Percentiles rank a stretch among this genome's conserved stretches.
These are phyloP conservation scores for Platysteira castanea DNA, from an alignment of 2,113 vertebrate genomes.

Conservation along the genomic window DNA sequence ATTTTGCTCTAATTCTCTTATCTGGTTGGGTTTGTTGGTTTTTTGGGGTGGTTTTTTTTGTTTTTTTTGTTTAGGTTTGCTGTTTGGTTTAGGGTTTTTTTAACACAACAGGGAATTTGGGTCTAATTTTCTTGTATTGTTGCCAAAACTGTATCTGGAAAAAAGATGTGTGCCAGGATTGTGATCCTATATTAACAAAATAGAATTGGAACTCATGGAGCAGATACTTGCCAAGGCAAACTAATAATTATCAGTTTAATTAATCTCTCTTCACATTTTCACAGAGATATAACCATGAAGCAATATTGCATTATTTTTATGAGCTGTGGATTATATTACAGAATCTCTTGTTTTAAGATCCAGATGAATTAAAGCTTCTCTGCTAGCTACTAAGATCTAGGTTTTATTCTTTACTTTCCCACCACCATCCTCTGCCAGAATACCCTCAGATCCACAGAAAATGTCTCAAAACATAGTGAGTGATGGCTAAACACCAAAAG, in stretches of 20 bases:
- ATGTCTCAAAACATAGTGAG: neutral
- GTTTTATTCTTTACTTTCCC: neutral
- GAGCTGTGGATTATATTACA: neutral
- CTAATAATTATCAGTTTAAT: constrained; percentile 50
- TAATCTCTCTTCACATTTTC: constrained; percentile 30
- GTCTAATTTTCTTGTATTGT: neutral
- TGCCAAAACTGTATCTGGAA: neutral
- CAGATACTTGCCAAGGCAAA: constrained; percentile 36
- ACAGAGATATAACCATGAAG: neutral
- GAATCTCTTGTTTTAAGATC: neutral
- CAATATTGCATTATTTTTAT: neutral
- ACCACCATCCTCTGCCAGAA: neutral
- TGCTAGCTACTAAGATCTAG: neutral
- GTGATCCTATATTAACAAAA: constrained; percentile 16
- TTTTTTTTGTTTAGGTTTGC: neutral
- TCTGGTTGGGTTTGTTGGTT: neutral
- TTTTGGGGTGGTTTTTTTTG: too few relatives aligned
- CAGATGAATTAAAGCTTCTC: neutral
- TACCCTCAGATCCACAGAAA: neutral
- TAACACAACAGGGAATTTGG: neutral
- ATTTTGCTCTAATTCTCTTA: neutral
- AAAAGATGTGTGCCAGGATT: neutral
- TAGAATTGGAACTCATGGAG: neutral
- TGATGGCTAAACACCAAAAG: neutral
- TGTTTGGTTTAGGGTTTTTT: neutral